Conservation (phyloP, 2,888 invertebrate species). For the Tridacna crocea region DNA sequence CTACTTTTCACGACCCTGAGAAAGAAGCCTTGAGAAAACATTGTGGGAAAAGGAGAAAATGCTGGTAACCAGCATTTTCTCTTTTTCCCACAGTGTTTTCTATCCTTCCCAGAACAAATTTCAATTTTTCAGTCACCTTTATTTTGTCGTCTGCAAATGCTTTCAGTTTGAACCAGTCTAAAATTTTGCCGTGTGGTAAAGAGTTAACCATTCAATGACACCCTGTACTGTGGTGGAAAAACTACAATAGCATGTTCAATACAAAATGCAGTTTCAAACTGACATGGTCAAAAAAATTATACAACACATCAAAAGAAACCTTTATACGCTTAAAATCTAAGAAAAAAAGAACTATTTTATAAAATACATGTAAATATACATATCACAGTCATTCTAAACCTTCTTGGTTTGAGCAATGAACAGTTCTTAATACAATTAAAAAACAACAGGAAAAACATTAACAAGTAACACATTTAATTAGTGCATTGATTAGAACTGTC, state of each 20-base stretch:
- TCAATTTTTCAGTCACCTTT: no score
- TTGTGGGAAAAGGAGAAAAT: background rate
- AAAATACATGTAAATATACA: background rate
- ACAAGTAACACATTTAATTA: no score
- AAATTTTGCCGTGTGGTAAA: background rate
- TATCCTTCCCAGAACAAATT: background rate
- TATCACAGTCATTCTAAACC: conserved; percentile 65
- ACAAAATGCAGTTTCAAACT: no score
- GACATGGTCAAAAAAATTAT: no score
- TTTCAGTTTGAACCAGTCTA: background rate
- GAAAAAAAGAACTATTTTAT: no score
- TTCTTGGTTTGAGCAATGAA: conserved; percentile 64
- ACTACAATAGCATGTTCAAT: no score
- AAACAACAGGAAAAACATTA: background rate
- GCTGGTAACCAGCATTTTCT: background rate
- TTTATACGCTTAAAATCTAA: no score
- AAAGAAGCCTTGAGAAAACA: no score
- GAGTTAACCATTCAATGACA: background rate
- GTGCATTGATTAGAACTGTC: no score
- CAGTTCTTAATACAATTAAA: conserved; percentile 29
- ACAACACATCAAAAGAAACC: no score
- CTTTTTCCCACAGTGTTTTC: conserved; percentile 3
- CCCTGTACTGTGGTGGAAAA: no score
- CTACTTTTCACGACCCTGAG: no score
- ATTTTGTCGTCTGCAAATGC: background rate